These are phyloP conservation scores for Cyanoderma ruficeps DNA, from an alignment of 2,113 vertebrate species.

Conservation along the genomic window DNA sequence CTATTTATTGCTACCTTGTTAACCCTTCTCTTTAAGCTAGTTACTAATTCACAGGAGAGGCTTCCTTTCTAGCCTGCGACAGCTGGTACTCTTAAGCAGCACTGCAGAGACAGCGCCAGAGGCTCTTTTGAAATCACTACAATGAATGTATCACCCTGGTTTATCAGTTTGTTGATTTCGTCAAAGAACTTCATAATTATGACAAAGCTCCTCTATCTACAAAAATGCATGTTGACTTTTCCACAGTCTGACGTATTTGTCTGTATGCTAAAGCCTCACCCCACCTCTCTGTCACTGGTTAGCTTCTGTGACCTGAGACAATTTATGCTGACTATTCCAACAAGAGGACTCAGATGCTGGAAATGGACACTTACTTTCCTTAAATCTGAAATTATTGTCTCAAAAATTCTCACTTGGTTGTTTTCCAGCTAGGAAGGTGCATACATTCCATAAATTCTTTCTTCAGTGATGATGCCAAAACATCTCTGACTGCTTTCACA, in stretches of 20 bases:
- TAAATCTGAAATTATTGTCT: neutral
- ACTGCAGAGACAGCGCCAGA: neutral
- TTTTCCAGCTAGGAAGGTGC: neutral
- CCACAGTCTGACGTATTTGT: neutral
- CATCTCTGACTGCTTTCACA: neutral
- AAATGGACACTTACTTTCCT: neutral
- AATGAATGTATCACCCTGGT: neutral
- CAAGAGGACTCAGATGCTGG: neutral
- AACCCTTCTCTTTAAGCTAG: conserved; percentile 17
- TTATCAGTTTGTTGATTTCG: neutral
- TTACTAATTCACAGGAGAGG: neutral
- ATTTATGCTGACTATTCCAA: neutral
- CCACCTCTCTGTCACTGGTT: neutral
- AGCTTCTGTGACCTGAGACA: neutral
- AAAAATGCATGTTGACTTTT: conserved; percentile 13
- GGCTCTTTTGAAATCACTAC: neutral
- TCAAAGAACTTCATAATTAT: neutral
- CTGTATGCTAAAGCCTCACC: conserved; percentile 8
- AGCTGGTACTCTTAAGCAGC: neutral
- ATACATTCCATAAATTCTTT: neutral
- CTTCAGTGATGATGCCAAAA: neutral
- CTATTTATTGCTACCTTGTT: conserved; percentile 26
- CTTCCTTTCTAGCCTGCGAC: neutral
- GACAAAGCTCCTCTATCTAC: neutral
- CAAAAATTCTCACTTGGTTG: neutral